Evolutionary conservation across 2,888 invertebrate genomes (phyloP), one percentile per base, ranked within the genome.

Genomic region (Strigamia maritima): DNA sequence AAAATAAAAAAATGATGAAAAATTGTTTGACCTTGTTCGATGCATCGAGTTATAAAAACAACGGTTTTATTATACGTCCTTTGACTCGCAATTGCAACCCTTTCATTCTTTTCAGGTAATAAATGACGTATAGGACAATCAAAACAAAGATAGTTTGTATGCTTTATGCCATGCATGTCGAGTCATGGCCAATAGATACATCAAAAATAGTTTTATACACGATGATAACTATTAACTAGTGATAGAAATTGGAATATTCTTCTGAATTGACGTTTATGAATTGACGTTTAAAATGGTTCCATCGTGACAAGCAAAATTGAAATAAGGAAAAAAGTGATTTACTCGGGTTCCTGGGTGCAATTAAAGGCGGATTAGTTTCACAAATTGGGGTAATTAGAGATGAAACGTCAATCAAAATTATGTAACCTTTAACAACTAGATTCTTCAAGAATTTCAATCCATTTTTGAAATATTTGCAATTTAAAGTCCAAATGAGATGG

Each of bases 121-220:
- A 65, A 65, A 65, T 65, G 70, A 70, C 70, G 70, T 70, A 12
- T 70, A 26, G 28, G 70, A 26, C 70, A 28, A 26, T 28, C 26
- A 14, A 28, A 12, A 70, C 26, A 70, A 14, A 26, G 70, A 26
- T 24, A 14, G 26, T 70, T 24, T 16, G 4, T 14, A 3, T 70
- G 2, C 12, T 70, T 24, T 70, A 70, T 28, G 28, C 14, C 70
- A 28, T 28, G 10, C 28, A 26, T 28, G 26, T 14, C 24, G 28
- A 70, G 70, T 70, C 70, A 70, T 12, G 70, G 70, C 16, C 70
- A n/a, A 70, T 19, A 44, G 44, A n/a, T 44, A 1, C 4, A n/a
- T n/a, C n/a, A n/a, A n/a, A n/a, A n/a, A n/a, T n/a, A n/a, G n/a
- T n/a, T n/a, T n/a, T n/a, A n/a, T n/a, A n/a, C n/a, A n/a, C n/a